Evolutionary conservation across 1,140 invertebrate genomes (phyloP), one percentile per base, ranked within the genome.

Genomic region (Panulirus ornatus): DNA sequence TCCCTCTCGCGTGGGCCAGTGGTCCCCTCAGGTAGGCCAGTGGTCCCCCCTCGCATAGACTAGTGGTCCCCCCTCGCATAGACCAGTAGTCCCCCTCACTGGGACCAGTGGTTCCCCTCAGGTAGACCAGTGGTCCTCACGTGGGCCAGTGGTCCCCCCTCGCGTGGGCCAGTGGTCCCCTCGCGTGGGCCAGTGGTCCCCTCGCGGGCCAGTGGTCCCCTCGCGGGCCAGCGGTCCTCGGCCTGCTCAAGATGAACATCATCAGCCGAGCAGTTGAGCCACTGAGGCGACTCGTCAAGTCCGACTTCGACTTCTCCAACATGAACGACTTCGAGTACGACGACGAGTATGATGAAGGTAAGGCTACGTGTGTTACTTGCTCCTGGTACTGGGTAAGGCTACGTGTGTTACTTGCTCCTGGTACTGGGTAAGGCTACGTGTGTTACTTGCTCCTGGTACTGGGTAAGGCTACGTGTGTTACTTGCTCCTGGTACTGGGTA

Each of bases 241-340:
- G n/a, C n/a, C n/a, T n/a, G 34, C 40, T 30, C 79, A 89, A 19
- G 16, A 89, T 89, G 87, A 89, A 89, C 38, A 84, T 89, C 40
- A 76, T 89, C 38, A 89, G 79, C 47, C 27, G 87, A 79, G 87
- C 87, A 27, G 87, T 89, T 27, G 30, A 75, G 63, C 87, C 87
- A 40, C 42, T 89, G 8, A 70, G 71, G 11, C 79, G 79, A 19
- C 79, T 89, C 27, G 81, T 89, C 36, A 89, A 89, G 47, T 51
- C 40, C 22, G 87, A 89, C 70, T 89, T 89, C 30, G 87, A 89
- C 36, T 89, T 89, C 79, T 89, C 87, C 79, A 89, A 89, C 70
- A 89, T 89, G 87, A 47, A 82, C 40, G 87, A 89, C 40, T 89
- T 89, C 30, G 42, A 89, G 38, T 89, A 89, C 38, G 87, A 89